Conservation (phyloP, 2,113 vertebrate species). For the Glaucidium brasilianum region DNA sequence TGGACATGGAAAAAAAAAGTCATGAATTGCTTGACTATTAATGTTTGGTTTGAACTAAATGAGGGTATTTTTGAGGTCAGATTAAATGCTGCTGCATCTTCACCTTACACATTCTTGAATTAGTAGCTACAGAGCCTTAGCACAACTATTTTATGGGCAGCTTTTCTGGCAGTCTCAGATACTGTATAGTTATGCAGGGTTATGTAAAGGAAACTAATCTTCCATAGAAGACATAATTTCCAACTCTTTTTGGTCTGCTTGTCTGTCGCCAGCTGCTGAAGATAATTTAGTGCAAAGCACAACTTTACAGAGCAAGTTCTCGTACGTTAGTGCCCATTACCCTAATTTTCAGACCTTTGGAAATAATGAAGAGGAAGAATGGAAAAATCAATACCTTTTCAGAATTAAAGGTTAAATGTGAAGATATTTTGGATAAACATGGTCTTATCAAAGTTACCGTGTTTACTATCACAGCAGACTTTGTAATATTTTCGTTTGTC, state of each 20-base stretch:
- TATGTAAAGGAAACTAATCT: neutral
- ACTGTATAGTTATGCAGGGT: neutral
- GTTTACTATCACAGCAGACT: neutral
- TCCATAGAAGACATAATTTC: neutral
- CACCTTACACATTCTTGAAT: neutral
- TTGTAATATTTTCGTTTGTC: neutral
- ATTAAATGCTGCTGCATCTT: neutral
- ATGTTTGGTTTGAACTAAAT: slow-evolving; percentile 32
- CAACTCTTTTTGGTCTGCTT: neutral
- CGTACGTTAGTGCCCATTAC: neutral
- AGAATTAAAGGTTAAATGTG: neutral
- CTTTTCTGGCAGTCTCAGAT: neutral
- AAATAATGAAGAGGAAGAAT: neutral
- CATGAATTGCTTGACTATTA: slow-evolving; percentile 45
- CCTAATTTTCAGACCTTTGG: neutral
- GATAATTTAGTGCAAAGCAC: neutral
- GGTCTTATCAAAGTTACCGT: neutral
- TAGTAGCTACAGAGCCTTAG: neutral
- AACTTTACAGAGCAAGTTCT: neutral
- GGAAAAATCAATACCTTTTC: neutral
- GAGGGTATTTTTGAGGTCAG: neutral
- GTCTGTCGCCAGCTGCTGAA: neutral
- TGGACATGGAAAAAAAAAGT: slow-evolving; percentile 20
- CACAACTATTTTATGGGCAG: neutral
- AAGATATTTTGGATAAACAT: neutral